Evolutionary conservation across 2,888 invertebrate genomes (phyloP), one percentile per base, ranked within the genome.

Genomic region (Geotrupes spiniger): DNA sequence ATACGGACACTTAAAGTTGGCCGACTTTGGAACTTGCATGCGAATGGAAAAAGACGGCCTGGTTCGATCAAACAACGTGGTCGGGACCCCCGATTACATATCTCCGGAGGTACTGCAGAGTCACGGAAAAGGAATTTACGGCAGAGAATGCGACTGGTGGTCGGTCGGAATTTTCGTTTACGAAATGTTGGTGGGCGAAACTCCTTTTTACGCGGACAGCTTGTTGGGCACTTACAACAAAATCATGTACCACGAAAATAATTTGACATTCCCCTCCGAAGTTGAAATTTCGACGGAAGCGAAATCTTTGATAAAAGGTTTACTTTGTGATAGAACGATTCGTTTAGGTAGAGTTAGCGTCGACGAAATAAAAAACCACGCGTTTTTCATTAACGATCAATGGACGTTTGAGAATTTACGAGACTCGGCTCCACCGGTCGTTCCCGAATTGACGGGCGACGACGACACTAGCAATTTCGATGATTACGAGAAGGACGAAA

Each of bases 1-100:
- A 70, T 79, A 87, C 73, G 99, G 99, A 4, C 99, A 99, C 74
- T 78, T 99, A 52, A 99, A 98, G 74, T 76, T 99, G 62, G 97
- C 99, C n/a, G 99, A 99, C 76, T 99, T 99, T 77, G 99, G 99
- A 43, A 99, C 99, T 10, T 99, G 99, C 74, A 97, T 99, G 92
- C 83, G 95, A 66, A 97, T 99, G 97, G 95, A 96, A 60, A 77
- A 81, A 58, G 95, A 97, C 74, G 97, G 98, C 2, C 78, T 96
- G 61, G 96, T 99, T 28, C 81, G 93, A 55, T 96, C 96, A 31
- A 96, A 95, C 69, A 97, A 96, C 61, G 98, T 99, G 4, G 98
- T 99, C 6, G 99, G 99, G 26, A 99, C 99, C 4, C 99, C 99
- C 5, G 99, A 99, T 75, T 99, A 99, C 71, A 99, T 99, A 63